These are phyloP conservation scores for Chrysomela aeneicollis DNA, from an alignment of 2,888 invertebrate species.

Conservation along the genomic window DNA sequence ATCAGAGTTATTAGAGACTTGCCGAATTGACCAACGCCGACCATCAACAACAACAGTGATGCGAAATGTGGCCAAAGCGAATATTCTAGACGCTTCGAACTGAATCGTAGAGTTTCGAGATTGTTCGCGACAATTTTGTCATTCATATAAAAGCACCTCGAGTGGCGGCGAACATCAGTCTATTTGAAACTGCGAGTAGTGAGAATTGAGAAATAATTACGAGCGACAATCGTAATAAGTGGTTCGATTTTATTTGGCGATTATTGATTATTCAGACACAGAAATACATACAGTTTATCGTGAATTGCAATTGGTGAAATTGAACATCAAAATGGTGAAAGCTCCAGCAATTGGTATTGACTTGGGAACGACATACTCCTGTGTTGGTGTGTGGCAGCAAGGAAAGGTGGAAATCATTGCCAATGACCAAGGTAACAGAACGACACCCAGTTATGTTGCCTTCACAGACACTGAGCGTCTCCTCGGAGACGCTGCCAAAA, in stretches of 20 bases:
- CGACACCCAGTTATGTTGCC: slow-evolving; percentile 82
- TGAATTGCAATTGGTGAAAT: no score
- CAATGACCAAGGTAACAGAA: slow-evolving; percentile 85
- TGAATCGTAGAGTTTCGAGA: not conserved
- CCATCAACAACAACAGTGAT: no score
- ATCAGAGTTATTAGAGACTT: no score
- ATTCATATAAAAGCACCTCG: not conserved
- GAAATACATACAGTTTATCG: no score
- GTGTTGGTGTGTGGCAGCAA: slow-evolving; percentile 83
- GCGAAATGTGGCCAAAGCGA: no score
- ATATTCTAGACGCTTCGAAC: no score
- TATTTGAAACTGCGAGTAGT: no score
- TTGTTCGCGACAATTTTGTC: not conserved
- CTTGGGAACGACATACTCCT: slow-evolving; percentile 88
- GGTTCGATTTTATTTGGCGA: no score
- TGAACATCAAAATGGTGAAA: slow-evolving; percentile 44
- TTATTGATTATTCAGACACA: no score
- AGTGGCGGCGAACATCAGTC: not conserved
- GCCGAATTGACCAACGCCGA: no score
- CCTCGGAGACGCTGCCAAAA: slow-evolving; percentile 76
- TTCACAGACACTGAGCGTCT: slow-evolving; percentile 75
- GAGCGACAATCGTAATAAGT: no score
- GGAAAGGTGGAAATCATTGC: slow-evolving; percentile 87
- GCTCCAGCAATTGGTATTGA: slow-evolving; percentile 77
- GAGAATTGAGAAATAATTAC: no score